Percentiles rank a stretch among this genome's conserved stretches.
Evolutionary conservation across 1,140 invertebrate species (phyloP).

Genomic region (Papilio polyxenes): DNA sequence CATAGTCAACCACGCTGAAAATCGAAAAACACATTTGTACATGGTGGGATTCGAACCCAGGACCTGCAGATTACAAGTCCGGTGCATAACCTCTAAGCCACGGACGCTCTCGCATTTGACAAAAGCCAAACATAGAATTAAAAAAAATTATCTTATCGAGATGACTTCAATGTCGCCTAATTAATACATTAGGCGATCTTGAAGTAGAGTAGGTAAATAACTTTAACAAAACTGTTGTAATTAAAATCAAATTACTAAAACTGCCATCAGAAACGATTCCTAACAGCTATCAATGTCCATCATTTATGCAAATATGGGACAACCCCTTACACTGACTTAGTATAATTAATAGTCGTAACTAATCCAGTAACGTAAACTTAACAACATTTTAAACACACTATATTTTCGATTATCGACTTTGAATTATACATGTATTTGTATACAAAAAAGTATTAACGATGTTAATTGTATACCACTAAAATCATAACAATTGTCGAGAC

Average conservation of each 20-base stretch:
- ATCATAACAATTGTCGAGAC: background rate
- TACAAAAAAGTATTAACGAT: background rate
- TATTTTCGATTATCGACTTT: background rate
- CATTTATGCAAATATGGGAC: slow-evolving; percentile 11
- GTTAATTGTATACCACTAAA: too few relatives aligned
- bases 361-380: background rate
- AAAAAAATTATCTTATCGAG: too few relatives aligned
- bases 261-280: background rate
- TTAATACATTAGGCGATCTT: too few relatives aligned
- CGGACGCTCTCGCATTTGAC: too few relatives aligned
- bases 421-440: background rate
- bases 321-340: background rate
- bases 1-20: too few relatives aligned
- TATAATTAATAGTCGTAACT: background rate
- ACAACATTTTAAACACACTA: background rate
- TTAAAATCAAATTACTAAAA: background rate
- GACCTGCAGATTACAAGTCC: too few relatives aligned
- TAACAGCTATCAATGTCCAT: background rate
- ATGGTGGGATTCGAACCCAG: too few relatives aligned
- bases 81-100: too few relatives aligned
- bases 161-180: too few relatives aligned
- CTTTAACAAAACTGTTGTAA: background rate
- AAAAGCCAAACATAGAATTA: too few relatives aligned
- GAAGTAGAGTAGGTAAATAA: background rate
- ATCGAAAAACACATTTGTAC: too few relatives aligned